Evolutionary conservation across 2,888 invertebrate genomes (phyloP).

Genomic region (Pristionchus entomophagus): DNA sequence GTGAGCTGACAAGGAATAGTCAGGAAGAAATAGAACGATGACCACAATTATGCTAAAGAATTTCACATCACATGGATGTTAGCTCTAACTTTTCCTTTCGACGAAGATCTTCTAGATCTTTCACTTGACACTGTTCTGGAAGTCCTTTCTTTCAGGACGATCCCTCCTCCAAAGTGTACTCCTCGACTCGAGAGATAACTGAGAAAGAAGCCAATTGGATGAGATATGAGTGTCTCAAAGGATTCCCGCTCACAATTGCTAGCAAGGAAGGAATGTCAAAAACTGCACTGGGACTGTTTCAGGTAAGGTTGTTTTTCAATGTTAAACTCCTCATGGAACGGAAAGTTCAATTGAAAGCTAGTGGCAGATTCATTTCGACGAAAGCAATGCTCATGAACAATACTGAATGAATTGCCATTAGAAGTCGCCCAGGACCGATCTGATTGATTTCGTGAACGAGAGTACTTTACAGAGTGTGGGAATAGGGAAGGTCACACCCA

Average conservation of each 20-base stretch:
- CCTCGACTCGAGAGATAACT: background rate
- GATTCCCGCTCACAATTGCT: background rate
- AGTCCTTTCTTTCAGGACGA: background rate
- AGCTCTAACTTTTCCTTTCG: too few relatives aligned
- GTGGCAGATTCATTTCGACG: too few relatives aligned
- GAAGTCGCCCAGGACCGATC: too few relatives aligned
- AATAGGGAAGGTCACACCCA: slow-evolving; percentile 93
- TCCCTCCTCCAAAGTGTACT: background rate
- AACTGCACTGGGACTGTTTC: slow-evolving; percentile 67
- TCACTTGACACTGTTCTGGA: too few relatives aligned
- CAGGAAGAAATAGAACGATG: too few relatives aligned
- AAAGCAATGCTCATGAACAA: too few relatives aligned
- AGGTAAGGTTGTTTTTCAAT: slow-evolving; percentile 47
- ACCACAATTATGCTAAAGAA: too few relatives aligned
- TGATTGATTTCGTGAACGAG: too few relatives aligned
- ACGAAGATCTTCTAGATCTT: too few relatives aligned
- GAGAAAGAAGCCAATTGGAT: slow-evolving; percentile 10
- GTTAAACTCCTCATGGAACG: background rate
- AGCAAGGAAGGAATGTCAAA: slow-evolving; percentile 31
- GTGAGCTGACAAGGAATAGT: background rate
- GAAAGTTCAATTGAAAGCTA: too few relatives aligned
- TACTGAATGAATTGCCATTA: too few relatives aligned
- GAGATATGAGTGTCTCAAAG: slow-evolving; percentile 32
- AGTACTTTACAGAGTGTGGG: slow-evolving; percentile 81
- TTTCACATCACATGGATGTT: too few relatives aligned